Evolutionary conservation across 2,888 invertebrate genomes (phyloP), one percentile per base, ranked within the genome.

Genomic region (Drosophila neoperkinsi): DNA sequence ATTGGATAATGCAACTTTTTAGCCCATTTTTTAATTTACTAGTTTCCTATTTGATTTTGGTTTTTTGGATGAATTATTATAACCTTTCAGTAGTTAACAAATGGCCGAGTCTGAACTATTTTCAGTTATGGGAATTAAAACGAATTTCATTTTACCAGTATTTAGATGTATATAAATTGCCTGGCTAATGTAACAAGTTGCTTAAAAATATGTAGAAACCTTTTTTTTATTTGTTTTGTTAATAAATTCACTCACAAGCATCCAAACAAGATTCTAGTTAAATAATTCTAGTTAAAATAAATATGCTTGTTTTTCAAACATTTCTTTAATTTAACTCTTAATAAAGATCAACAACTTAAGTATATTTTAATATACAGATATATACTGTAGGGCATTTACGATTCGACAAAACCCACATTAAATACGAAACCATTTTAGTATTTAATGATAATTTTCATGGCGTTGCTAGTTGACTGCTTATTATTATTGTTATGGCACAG

Each of bases 401-500:
- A 49, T 57, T 64, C 81, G 61, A 18, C 6, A 16, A 9, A 51
- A 38, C n/a, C 1, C 2, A 21, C 31, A 1, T 7, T 25, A 36
- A 60, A 49, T 31, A 36, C 31, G 63, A 61, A 52, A 41, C 63
- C 66, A 81, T 77, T 77, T 71, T 71, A 67, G 71, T 77, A 71
- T 61, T 53, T 61, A 71, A 58, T 77, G 61, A 61, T 67, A 67
- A 77, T 67, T 77, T 71, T 60, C 67, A 66, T 68, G 56, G 71
- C 69, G 58, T 65, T 85, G 80, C 59, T 61, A 56, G 70, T 68
- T 66, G 83, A 71, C 67, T 72, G 62, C 59, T 83, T 71, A 43
- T 60, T 75, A 55, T 59, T 75, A 52, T 65, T 73, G 36, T 59
- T 65, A 55, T 68, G 88, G 72, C 73, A 71, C 36, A 60, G 70